These are phyloP conservation scores for Sebastes kiyomatsui DNA, from an alignment of 2,797 vertebrate species.

Conservation along the genomic window DNA sequence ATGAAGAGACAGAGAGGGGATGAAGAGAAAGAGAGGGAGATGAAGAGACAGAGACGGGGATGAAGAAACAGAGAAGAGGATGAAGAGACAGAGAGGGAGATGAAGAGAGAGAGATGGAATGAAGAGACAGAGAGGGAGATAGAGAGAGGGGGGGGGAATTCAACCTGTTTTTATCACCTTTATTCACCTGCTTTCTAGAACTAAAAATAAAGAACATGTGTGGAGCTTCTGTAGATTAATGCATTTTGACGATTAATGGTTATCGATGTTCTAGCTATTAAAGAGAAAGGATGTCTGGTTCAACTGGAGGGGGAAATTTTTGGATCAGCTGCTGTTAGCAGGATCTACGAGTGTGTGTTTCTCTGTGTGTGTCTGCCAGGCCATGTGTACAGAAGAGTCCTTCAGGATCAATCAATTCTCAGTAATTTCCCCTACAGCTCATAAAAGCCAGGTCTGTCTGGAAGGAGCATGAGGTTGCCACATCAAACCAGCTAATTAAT, in stretches of 20 bases:
- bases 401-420: conserved; percentile 81
- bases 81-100: conserved; percentile 49
- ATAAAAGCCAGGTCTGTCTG: conserved; percentile 80
- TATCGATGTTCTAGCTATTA: not conserved
- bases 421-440: conserved; percentile 78
- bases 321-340: conserved; percentile 28
- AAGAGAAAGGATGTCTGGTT: conserved; percentile 37
- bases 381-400: conserved; percentile 72
- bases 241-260: not conserved
- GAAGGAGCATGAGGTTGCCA: conserved; percentile 76
- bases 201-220: not conserved
- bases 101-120: not conserved
- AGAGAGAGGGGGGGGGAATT: not conserved
- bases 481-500: conserved; percentile 83
- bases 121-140: not conserved
- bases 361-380: conserved; percentile 28
- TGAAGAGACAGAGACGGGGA: conserved; percentile 59
- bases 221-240: not conserved
- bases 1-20: not conserved
- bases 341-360: conserved; percentile 11
- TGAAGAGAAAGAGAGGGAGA: not conserved
- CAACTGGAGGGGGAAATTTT: conserved; percentile 23
- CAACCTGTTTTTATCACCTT: not conserved
- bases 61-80: conserved; percentile 43
- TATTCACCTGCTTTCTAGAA: conserved; percentile 1